These are phyloP conservation scores for Solea senegalensis DNA, from an alignment of 2,113 vertebrate species.

Conservation along the genomic window DNA sequence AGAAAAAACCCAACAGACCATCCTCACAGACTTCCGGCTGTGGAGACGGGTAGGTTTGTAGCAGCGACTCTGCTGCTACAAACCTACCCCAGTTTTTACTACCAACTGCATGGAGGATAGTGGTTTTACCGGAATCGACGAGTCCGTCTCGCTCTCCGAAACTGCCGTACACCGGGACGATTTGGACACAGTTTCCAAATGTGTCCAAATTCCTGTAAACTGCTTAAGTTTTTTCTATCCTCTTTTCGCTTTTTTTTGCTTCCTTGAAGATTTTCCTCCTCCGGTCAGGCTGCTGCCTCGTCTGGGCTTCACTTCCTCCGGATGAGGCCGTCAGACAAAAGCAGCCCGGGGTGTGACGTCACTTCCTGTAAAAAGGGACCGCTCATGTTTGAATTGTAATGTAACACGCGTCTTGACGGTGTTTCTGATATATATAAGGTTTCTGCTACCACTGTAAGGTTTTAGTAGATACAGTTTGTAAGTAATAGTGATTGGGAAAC, in stretches of 20 bases:
- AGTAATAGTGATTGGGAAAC: too few species aligned
- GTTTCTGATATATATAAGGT: too few species aligned
- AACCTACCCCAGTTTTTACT: slow-evolving; percentile 61
- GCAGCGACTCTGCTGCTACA: slow-evolving; percentile 64
- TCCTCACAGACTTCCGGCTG: slow-evolving; percentile 83
- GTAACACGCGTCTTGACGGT: too few species aligned
- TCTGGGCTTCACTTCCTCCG: slow-evolving; percentile 81
- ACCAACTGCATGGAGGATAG: slow-evolving; percentile 55
- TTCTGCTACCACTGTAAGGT: too few species aligned
- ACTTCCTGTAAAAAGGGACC: slow-evolving; percentile 71
- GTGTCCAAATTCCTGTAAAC: slow-evolving; percentile 59
- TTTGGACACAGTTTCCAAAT: slow-evolving; percentile 56
- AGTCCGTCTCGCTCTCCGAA: slow-evolving; percentile 58
- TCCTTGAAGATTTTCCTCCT: slow-evolving; percentile 55
- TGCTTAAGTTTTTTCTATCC: slow-evolving; percentile 59
- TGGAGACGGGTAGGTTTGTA: slow-evolving; percentile 67
- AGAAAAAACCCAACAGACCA: slow-evolving; percentile 66
- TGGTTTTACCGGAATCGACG: slow-evolving; percentile 72
- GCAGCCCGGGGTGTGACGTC: slow-evolving; percentile 57
- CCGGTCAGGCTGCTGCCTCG: slow-evolving; percentile 70
- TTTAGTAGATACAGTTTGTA: too few species aligned
- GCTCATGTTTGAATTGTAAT: neutral
- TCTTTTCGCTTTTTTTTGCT: slow-evolving; percentile 62
- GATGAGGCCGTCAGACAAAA: slow-evolving; percentile 79
- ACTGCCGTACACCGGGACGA: slow-evolving; percentile 40